Conservation (phyloP, 2,888 invertebrate genomes). For the Buathra laborator region DNA sequence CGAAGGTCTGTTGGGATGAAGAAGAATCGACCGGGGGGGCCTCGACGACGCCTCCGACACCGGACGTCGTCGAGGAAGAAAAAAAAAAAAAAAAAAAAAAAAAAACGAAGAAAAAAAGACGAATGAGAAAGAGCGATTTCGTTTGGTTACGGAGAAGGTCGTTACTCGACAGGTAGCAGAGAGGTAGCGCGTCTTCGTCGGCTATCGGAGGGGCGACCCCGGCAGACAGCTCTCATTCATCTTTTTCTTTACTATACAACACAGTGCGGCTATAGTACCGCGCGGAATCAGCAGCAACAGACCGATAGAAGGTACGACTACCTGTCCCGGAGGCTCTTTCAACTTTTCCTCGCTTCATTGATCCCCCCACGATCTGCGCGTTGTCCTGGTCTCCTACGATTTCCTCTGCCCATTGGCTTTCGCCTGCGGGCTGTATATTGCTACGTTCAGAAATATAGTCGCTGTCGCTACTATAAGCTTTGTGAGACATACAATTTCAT, state of each 20-base stretch:
- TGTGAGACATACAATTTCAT: constrained; percentile 44
- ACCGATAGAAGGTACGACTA: constrained; percentile 57
- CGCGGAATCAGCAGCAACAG: constrained; percentile 16
- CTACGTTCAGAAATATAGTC: constrained; percentile 17
- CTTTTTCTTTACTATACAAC: constrained; percentile 67
- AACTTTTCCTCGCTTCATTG: constrained; percentile 70
- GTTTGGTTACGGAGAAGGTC: constrained; percentile 74
- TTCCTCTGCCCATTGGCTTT: constrained; percentile 22
- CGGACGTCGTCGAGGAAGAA: constrained; percentile 58
- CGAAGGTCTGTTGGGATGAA: constrained; percentile 31
- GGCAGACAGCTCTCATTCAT: constrained; percentile 72
- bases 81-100: constrained; percentile 23
- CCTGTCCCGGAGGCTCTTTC: constrained; percentile 71
- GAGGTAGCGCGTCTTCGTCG: constrained; percentile 57
- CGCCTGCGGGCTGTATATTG: constrained; percentile 23
- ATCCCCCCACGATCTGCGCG: constrained; percentile 43
- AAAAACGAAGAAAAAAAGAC: not conserved
- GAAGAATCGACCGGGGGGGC: constrained; percentile 64
- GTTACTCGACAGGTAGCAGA: constrained; percentile 75
- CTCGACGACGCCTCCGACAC: constrained; percentile 61
- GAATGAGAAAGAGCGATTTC: constrained; percentile 68
- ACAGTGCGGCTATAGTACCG: constrained; percentile 27
- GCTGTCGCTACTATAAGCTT: not conserved
- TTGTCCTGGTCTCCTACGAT: not conserved
- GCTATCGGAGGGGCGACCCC: constrained; percentile 38